Conservation (phyloP, 92 coral and sea anemone species). For the Zoanthus sociatus region DNA sequence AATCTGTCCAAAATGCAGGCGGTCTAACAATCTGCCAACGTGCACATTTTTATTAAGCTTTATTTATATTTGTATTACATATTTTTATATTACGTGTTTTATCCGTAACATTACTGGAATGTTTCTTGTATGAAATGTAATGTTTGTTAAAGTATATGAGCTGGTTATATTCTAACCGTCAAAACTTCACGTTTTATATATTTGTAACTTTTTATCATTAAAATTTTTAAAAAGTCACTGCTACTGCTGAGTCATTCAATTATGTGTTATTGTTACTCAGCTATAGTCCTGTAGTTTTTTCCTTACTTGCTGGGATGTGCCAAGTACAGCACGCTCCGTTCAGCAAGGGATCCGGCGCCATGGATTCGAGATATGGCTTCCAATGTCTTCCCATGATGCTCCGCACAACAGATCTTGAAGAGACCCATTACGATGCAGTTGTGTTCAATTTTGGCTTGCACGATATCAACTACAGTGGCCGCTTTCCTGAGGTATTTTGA, state of each 20-base stretch:
- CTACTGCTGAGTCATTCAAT: neutral
- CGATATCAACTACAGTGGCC: constrained; percentile 80
- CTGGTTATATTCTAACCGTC: no score
- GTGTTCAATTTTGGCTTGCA: constrained; percentile 95
- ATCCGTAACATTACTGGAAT: no score
- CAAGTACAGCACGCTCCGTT: constrained; percentile 95
- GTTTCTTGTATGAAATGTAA: no score
- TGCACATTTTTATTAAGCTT: no score
- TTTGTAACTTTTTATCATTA: neutral
- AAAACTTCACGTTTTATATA: no score
- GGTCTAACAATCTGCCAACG: no score
- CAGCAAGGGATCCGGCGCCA: constrained; percentile 86
- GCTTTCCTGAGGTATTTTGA: constrained; percentile 78
- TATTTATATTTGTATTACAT: no score
- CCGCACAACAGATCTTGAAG: constrained; percentile 77
- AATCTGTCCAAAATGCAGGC: no score
- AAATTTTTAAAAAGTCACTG: neutral
- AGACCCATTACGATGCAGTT: constrained; percentile 84
- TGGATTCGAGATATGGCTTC: constrained; percentile 84
- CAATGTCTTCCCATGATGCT: constrained; percentile 85
- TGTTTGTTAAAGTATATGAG: no score
- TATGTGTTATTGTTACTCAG: constrained; percentile 38
- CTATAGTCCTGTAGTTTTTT: constrained; percentile 66
- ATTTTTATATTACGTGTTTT: no score
- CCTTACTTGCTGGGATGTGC: constrained; percentile 68